Conservation (phyloP, 1,140 invertebrate species). For the Catajapyx aquilonaris region DNA sequence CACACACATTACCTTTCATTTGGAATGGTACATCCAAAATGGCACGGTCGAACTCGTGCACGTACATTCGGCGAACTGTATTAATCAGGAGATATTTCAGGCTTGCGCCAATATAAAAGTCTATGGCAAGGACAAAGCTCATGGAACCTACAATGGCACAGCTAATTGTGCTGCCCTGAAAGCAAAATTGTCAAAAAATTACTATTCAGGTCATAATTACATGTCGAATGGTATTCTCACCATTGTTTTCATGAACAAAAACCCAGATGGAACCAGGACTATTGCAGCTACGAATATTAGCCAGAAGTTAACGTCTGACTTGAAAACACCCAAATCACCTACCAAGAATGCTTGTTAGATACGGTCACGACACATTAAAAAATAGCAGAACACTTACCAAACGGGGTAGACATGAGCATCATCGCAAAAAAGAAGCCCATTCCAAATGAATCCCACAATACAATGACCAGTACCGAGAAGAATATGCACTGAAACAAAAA, state of each 20-base stretch:
- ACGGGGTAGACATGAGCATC: too few species aligned
- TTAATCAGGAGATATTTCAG: slow-evolving; percentile 50
- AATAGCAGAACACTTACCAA: too few species aligned
- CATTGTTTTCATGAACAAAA: slow-evolving; percentile 25
- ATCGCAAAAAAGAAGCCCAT: too few species aligned
- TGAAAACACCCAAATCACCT: slow-evolving; percentile 31
- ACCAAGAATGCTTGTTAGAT: too few species aligned
- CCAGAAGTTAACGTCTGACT: slow-evolving; percentile 37
- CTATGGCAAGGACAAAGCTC: slow-evolving; percentile 32
- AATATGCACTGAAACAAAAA: too few species aligned
- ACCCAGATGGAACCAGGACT: slow-evolving; percentile 24
- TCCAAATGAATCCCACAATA: too few species aligned
- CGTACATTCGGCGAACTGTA: slow-evolving; percentile 31
- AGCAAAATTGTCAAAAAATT: slow-evolving; percentile 4
- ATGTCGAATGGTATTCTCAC: slow-evolving; percentile 9
- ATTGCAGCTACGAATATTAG: slow-evolving; percentile 28
- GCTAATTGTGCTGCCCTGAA: slow-evolving; percentile 33
- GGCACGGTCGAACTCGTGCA: slow-evolving; percentile 32
- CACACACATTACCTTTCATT: slow-evolving; percentile 26
- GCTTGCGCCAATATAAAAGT: slow-evolving; percentile 37
- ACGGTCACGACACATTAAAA: too few species aligned
- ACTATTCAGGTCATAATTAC: neutral
- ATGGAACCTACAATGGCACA: slow-evolving; percentile 40
- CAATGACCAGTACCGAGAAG: too few species aligned
- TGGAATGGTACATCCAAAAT: slow-evolving; percentile 36